Evolutionary conservation across 2,888 invertebrate species (phyloP).

Genomic region (Panzeria rudis): DNA sequence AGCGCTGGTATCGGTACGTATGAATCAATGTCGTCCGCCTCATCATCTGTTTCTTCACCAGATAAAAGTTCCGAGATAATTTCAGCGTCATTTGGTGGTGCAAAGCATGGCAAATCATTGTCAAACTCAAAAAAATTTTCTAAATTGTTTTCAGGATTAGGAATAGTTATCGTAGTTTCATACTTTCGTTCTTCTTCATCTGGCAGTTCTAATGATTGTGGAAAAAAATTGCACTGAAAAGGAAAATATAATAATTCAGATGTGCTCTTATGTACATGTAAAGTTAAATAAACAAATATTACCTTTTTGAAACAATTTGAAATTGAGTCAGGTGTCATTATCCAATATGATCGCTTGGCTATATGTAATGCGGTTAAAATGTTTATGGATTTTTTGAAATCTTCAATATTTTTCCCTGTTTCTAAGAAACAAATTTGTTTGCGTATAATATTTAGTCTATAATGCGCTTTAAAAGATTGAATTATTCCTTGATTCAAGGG

Average conservation of each 20-base stretch:
- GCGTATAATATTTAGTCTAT: conserved; percentile 36
- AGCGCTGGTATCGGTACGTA: background rate
- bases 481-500: conserved; percentile 24
- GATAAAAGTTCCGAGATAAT: background rate
- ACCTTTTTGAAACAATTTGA: background rate
- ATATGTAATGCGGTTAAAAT: conserved; percentile 33
- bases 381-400: conserved; percentile 37
- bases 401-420: conserved; percentile 29
- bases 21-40: background rate
- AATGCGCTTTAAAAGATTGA: conserved; percentile 36
- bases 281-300: background rate
- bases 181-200: background rate
- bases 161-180: background rate
- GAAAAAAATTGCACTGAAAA: background rate
- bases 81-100: background rate
- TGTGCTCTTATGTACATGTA: background rate
- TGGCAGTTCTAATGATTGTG: background rate
- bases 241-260: no score
- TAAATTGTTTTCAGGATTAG: background rate
- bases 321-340: conserved; percentile 13
- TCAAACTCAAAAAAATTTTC: conserved; percentile 26
- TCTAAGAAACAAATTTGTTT: conserved; percentile 35
- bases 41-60: background rate
- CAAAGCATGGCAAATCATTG: conserved; percentile 25
- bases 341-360: conserved; percentile 26